Conservation (phyloP, 2,113 vertebrate species). For the Osmerus eperlanus region DNA sequence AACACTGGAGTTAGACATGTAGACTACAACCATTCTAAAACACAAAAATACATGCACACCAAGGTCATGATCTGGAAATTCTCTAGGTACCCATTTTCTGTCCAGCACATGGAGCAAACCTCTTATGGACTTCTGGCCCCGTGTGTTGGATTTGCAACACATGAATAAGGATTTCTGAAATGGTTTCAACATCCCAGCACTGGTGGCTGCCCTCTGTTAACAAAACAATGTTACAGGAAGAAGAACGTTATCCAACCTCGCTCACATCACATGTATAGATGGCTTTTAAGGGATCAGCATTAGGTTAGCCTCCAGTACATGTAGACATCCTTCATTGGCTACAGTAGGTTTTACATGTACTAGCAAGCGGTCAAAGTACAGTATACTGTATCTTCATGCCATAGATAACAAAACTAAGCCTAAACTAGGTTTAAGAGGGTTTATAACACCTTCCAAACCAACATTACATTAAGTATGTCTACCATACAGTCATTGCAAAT, state of each 20-base stretch:
- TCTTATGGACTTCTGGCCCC: constrained; percentile 10
- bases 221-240: constrained; percentile 36
- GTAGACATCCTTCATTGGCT: not conserved
- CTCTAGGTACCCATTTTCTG: not conserved
- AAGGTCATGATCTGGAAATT: constrained; percentile 2
- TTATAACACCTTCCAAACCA: constrained; percentile 87
- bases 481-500: not conserved
- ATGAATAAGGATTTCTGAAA: constrained; percentile 15
- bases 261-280: constrained; percentile 12
- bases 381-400: not conserved
- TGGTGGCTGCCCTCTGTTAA: constrained; percentile 4
- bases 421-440: constrained; percentile 78
- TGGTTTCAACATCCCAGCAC: not conserved
- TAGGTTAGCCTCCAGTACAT: no score
- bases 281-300: constrained; percentile 3
- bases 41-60: not conserved
- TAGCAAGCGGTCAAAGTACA: not conserved
- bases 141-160: constrained; percentile 9
- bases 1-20: constrained; percentile 30
- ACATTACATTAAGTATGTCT: constrained; percentile 80
- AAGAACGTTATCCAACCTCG: constrained; percentile 1
- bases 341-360: not conserved
- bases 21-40: not conserved
- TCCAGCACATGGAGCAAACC: not conserved
- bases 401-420: not conserved